Evolutionary conservation across 2,113 vertebrate species (phyloP).

Genomic region (Mus spicilegus): DNA sequence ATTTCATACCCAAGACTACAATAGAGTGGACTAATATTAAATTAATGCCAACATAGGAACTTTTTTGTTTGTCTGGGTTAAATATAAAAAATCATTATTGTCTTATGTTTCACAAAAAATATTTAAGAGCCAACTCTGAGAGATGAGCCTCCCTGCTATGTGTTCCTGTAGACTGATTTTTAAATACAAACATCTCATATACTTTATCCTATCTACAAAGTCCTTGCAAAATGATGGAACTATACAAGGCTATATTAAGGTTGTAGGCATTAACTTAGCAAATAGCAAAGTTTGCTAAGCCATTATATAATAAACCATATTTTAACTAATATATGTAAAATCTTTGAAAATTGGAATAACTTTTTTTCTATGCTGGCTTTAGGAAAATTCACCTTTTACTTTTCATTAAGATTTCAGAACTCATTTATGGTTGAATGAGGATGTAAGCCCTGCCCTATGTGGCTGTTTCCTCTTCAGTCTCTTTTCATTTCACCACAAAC

Average conservation of each 20-base stretch:
- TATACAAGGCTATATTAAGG: background rate
- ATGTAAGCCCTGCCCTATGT: background rate
- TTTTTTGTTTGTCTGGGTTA: background rate
- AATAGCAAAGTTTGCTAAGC: background rate
- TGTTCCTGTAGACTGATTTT: background rate
- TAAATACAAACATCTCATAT: background rate
- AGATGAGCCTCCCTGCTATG: background rate
- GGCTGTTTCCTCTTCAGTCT: slow-evolving; percentile 60
- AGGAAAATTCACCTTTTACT: slow-evolving; percentile 17
- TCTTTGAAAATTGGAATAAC: background rate
- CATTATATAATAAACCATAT: background rate
- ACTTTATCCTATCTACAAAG: background rate
- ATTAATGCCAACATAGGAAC: background rate
- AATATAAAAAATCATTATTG: background rate
- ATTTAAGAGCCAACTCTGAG: background rate
- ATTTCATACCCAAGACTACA: background rate
- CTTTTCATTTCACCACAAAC: slow-evolving; percentile 61
- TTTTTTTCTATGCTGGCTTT: slow-evolving; percentile 3
- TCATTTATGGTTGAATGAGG: slow-evolving; percentile 16
- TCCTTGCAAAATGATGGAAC: slow-evolving; percentile 2
- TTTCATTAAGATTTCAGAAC: slow-evolving; percentile 52
- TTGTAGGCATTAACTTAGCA: background rate
- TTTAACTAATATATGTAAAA: background rate
- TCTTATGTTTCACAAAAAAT: background rate
- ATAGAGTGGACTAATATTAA: background rate